Evolutionary conservation across 2,113 vertebrate genomes (phyloP).

Genomic region (Neodontobutis hainanensis): DNA sequence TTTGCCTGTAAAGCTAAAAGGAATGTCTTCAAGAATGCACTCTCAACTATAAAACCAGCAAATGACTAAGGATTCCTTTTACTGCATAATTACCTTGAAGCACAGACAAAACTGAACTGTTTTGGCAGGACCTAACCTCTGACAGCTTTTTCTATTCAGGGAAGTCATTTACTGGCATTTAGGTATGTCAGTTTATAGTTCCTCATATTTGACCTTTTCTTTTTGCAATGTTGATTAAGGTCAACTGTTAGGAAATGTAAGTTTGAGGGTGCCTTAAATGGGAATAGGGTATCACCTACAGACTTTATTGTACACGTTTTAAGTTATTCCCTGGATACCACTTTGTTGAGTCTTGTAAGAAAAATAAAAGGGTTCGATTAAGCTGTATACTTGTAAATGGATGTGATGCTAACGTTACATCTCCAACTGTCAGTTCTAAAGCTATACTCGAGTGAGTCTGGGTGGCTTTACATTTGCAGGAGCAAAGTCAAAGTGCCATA

Average conservation of each 20-base stretch:
- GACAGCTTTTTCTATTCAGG: conserved; percentile 27
- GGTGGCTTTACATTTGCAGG: conserved; percentile 49
- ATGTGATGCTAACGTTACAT: neutral
- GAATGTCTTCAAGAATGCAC: neutral
- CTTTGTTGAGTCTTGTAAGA: too few relatives aligned
- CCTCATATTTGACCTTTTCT: neutral
- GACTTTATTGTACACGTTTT: too few relatives aligned
- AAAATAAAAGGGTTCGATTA: too few relatives aligned
- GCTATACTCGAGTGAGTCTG: conserved; percentile 10
- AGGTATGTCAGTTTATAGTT: neutral
- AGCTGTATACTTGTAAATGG: too few relatives aligned
- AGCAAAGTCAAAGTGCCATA: conserved; percentile 82
- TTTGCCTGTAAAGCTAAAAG: neutral
- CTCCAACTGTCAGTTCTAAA: neutral
- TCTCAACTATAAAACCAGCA: neutral
- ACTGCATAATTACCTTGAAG: conserved; percentile 51
- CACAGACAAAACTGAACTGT: neutral
- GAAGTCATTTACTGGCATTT: conserved; percentile 6
- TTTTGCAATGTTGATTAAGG: too few relatives aligned
- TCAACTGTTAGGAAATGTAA: too few relatives aligned
- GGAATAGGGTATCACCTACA: too few relatives aligned
- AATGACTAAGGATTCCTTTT: too few relatives aligned
- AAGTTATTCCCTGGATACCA: too few relatives aligned
- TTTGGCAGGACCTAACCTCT: conserved; percentile 2
- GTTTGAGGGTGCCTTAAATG: too few relatives aligned